These are phyloP conservation scores for Caenorhabditis tropicalis DNA, from an alignment of 1,140 invertebrate species.

Conservation along the genomic window DNA sequence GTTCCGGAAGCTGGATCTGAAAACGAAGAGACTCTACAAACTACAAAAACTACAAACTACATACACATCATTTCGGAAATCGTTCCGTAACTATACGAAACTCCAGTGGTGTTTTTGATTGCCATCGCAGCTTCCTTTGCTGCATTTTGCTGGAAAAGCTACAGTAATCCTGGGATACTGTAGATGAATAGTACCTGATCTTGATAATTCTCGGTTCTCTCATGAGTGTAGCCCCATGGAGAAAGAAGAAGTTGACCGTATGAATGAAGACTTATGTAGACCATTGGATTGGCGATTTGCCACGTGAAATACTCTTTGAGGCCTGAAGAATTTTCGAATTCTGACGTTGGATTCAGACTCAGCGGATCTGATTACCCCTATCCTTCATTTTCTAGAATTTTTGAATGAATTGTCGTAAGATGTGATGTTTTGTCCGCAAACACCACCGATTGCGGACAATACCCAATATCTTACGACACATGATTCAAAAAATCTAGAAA, in stretches of 20 bases:
- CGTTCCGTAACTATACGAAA: constrained; percentile 64
- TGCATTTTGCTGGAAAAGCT: constrained; percentile 57
- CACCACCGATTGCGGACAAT: too few relatives aligned
- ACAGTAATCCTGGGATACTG: neutral
- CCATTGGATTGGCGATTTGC: constrained; percentile 64
- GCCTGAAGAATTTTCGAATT: neutral
- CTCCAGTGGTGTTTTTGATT: constrained; percentile 66
- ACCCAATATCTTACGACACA: neutral
- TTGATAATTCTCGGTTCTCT: constrained; percentile 63
- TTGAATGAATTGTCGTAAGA: too few relatives aligned
- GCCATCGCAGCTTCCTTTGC: constrained; percentile 67
- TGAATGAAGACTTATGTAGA: constrained; percentile 66
- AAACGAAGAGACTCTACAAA: neutral
- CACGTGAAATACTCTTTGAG: constrained; percentile 62
- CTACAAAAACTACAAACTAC: constrained; percentile 11
- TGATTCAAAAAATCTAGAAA: neutral
- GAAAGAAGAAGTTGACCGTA: constrained; percentile 73
- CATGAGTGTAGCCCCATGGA: constrained; percentile 74
- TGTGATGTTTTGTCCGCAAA: too few relatives aligned
- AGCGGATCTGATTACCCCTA: neutral
- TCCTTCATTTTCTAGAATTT: too few relatives aligned
- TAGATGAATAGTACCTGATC: constrained; percentile 59
- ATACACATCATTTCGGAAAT: constrained; percentile 68
- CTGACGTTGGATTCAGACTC: neutral
- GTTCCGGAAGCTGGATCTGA: constrained; percentile 68